Base-by-base conservation (phyloP, 2,888 invertebrate genomes). In the Smittia aterrima region DNA sequence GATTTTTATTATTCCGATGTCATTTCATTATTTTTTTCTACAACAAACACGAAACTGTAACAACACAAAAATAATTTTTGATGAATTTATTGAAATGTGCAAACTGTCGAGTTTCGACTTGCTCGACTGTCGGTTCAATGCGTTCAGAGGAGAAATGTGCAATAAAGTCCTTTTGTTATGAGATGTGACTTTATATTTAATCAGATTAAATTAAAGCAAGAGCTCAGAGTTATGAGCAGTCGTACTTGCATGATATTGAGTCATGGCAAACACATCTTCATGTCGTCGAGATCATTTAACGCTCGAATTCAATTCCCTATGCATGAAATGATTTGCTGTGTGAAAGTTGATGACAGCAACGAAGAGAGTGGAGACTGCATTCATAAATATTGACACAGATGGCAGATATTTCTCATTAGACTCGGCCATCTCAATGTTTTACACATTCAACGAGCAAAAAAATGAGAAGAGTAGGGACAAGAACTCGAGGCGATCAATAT, bases 301-400 rank as follows among this genome's bases (percentile, higher is more conserved):
- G 72, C 72, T 64, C 62, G 62, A 73, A 73, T 62, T 73, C 40
- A 73, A 62, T 73, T 64, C 72, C 58, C 72, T 73, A 73, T 73
- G 72, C 72, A 73, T 73, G 72, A 73, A 73, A 73, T 62, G 38
- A 62, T 62, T 25, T 54, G 11, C 16, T 22, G 38, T 62, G 72
- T n/a, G 62, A 64, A 73, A 62, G 64, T 73, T 73, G 72, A 73
- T 73, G 72, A 73, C 72, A 73, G 40, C 40, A 67, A 7, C 6
- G 54, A 25, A 38, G 41, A 27, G 20, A 22, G 67, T 38, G 54
- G 53, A 74, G 74, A 72, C 47, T 64, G 64, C 24, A 58, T 32
- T 27, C 13, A 71, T 66, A 70, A 74, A 66, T 54, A 75, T 72
- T 47, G 67, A 72, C 41, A 68, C 73, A 75, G 66, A 71, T 72